Conservation (phyloP, 2,797 vertebrate genomes). For the Typhlichthys subterraneus region DNA sequence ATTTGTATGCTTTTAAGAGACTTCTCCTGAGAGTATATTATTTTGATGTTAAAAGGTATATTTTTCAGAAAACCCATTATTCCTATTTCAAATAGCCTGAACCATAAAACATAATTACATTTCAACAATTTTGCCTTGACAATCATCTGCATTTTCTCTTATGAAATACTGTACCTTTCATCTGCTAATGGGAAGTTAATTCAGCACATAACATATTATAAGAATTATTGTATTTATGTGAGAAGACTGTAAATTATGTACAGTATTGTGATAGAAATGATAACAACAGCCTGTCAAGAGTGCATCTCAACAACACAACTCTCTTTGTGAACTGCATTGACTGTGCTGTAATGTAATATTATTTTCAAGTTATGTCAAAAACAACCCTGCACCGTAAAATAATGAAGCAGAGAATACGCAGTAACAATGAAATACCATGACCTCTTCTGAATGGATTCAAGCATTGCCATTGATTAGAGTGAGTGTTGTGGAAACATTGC, state of each 20-base stretch:
- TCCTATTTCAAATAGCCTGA: neutral
- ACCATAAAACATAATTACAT: neutral
- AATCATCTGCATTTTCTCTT: neutral
- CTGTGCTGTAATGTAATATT: too few relatives aligned
- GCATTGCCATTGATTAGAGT: neutral
- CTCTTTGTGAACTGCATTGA: too few relatives aligned
- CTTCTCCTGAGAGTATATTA: constrained; percentile 27
- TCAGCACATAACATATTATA: too few relatives aligned
- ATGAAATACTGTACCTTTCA: neutral
- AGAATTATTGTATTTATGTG: too few relatives aligned
- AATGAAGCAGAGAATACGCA: neutral
- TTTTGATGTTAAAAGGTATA: constrained; percentile 5
- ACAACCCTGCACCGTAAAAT: neutral
- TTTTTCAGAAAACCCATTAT: neutral
- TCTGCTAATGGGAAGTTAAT: neutral
- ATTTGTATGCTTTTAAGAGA: constrained; percentile 23
- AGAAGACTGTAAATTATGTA: too few relatives aligned
- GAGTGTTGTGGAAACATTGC: too few relatives aligned
- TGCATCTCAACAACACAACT: too few relatives aligned
- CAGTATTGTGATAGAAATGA: too few relatives aligned
- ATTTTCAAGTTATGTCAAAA: neutral
- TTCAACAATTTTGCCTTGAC: neutral
- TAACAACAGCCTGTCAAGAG: too few relatives aligned
- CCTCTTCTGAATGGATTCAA: neutral
- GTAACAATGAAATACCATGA: neutral